phyloP scores from a whole-genome alignment of 2,113 vertebrate species.

The Morone saxatilis region DNA sequence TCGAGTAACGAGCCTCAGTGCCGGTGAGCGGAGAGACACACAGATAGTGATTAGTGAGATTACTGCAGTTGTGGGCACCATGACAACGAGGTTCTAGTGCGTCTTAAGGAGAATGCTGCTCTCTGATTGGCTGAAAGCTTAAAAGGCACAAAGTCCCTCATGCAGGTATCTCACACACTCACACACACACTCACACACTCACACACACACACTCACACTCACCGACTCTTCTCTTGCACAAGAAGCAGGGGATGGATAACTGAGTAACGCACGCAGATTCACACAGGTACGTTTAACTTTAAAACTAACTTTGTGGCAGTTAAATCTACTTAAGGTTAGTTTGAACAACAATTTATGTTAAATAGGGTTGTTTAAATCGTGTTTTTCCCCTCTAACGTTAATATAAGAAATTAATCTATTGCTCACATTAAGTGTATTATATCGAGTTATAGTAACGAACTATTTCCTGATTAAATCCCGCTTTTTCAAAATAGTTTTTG shows the following conservation, averaged over 20 bases:
- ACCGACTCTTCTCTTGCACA: background rate
- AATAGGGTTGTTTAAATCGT: background rate
- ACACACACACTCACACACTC: too few species aligned
- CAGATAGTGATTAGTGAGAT: conserved; percentile 32
- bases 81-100: conserved; percentile 1
- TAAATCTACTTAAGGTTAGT: background rate
- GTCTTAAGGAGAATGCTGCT: conserved; percentile 35
- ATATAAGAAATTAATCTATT: background rate
- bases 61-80: conserved; percentile 16
- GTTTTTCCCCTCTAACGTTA: background rate
- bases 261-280: background rate
- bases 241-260: background rate
- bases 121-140: conserved; percentile 69
- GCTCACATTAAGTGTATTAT: too few species aligned
- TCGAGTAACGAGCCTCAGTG: too few species aligned
- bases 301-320: background rate
- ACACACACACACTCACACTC: too few species aligned
- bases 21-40: background rate
- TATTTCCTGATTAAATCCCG: background rate
- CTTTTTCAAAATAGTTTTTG: background rate
- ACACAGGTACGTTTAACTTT: conserved; percentile 44
- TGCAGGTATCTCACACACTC: conserved; percentile 36
- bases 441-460: background rate
- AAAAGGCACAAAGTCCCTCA: conserved; percentile 50
- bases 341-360: background rate